These are phyloP conservation scores for Falco naumanni DNA, from an alignment of 2,797 vertebrate genomes.

Conservation along the genomic window DNA sequence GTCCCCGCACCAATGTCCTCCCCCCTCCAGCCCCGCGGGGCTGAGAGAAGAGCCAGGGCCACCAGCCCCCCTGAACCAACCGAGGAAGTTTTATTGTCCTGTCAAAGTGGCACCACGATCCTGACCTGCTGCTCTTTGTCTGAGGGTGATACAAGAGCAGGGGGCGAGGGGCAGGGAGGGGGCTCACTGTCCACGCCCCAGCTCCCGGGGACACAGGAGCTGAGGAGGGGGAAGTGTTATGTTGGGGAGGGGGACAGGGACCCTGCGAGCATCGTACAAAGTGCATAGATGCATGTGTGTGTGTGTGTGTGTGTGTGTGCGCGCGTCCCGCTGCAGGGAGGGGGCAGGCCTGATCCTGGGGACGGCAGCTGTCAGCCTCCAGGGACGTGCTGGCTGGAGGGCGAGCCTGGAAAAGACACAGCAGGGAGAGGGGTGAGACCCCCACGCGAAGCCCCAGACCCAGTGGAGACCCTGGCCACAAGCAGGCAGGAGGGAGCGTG, in stretches of 20 bases:
- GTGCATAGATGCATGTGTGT: slow-evolving; percentile 46
- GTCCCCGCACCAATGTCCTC: fast-evolving
- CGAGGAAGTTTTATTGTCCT: slow-evolving; percentile 42
- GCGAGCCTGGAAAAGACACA: background rate
- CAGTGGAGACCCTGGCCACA: too few relatives aligned
- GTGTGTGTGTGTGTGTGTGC: background rate
- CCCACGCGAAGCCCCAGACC: too few relatives aligned
- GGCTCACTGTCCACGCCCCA: fast-evolving
- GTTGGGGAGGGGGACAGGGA: background rate
- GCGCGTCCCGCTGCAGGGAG: background rate
- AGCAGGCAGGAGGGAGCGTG: background rate
- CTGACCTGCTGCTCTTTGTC: background rate
- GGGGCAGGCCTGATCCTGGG: background rate
- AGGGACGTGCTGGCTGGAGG: background rate
- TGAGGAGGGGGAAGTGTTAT: background rate
- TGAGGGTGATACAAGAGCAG: background rate
- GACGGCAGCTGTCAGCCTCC: fast-evolving
- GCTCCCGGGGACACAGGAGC: background rate
- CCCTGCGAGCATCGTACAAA: slow-evolving; percentile 42
- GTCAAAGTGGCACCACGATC: background rate
- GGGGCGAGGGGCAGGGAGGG: background rate
- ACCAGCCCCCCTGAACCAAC: background rate
- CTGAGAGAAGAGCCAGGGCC: background rate
- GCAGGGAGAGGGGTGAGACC: fast-evolving
- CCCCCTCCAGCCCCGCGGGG: background rate